Conservation (phyloP, 2,113 vertebrate species). For the Haemorhous mexicanus region DNA sequence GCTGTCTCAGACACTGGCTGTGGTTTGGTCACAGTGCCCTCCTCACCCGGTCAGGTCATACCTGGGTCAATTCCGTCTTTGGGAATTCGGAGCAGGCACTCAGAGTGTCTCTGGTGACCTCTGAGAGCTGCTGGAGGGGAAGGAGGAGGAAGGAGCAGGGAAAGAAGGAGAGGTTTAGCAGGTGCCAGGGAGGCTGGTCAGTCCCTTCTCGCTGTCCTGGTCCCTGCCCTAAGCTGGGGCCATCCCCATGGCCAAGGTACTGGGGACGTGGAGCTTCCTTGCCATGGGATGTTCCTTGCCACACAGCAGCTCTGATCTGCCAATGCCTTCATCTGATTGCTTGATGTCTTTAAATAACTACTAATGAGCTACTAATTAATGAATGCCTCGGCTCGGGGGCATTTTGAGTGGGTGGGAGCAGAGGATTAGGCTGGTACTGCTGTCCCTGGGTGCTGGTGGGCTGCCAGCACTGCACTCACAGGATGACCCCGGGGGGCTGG, state of each 20-base stretch:
- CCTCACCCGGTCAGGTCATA: neutral
- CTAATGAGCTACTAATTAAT: slow-evolving; percentile 70
- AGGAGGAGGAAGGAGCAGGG: neutral
- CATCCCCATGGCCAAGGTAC: accelerated
- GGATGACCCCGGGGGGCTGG: neutral
- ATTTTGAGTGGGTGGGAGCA: neutral
- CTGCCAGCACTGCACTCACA: accelerated
- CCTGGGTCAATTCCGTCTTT: neutral
- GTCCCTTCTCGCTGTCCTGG: neutral
- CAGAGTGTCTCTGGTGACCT: neutral
- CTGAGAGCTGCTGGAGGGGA: neutral
- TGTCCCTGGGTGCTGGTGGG: neutral
- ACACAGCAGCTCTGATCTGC: neutral
- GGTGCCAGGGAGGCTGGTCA: neutral
- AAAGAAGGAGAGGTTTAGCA: neutral
- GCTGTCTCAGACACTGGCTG: neutral
- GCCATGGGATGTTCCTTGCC: neutral
- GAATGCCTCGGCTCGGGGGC: slow-evolving; percentile 11
- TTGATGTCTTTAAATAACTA: slow-evolving; percentile 2
- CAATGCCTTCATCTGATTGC: neutral
- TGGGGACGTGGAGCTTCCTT: neutral
- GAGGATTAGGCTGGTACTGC: neutral
- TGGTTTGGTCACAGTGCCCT: neutral
- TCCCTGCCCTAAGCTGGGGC: accelerated
- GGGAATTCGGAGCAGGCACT: neutral